phyloP scores from a whole-genome alignment of 2,797 vertebrate species.

The Chaetodon trifasciatus region DNA sequence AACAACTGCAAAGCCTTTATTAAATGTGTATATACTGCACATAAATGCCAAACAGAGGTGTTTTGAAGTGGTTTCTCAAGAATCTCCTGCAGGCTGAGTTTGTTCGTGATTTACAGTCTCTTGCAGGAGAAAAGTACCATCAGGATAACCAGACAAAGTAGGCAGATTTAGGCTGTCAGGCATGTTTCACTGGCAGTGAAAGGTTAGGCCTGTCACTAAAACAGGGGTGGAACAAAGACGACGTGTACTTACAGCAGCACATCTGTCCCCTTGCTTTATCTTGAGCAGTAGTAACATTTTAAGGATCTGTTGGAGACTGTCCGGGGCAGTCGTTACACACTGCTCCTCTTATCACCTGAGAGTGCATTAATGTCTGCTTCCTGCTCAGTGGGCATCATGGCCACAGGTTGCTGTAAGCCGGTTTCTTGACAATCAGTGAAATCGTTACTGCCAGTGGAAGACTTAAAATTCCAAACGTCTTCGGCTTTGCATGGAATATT shows the following conservation, averaged over 20 bases:
- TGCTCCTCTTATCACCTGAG: conserved; percentile 71
- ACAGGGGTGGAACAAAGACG: conserved; percentile 68
- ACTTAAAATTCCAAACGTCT: conserved; percentile 68
- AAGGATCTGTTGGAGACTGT: conserved; percentile 83
- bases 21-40: no score
- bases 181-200: conserved; percentile 45
- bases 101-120: conserved; percentile 44
- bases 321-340: conserved; percentile 66
- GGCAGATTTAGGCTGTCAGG: conserved; percentile 60
- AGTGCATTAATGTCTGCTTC: conserved; percentile 72
- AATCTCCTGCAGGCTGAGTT: conserved; percentile 21
- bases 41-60: neutral
- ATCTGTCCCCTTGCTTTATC: conserved; percentile 72
- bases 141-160: conserved; percentile 11
- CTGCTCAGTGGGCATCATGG: conserved; percentile 60
- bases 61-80: conserved; percentile 20
- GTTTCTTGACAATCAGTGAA: conserved; percentile 56
- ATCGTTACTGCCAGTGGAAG: conserved; percentile 59
- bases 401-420: conserved; percentile 56
- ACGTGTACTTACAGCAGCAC: conserved; percentile 61
- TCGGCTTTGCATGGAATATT: conserved; percentile 70
- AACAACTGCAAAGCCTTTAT: neutral
- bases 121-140: conserved; percentile 35
- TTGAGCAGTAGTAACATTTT: conserved; percentile 81
- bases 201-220: conserved; percentile 66